Percentiles rank a stretch among this genome's conserved stretches.
Conservation (phyloP, 2,888 invertebrate species). For the Drosophila engyochracea region DNA sequence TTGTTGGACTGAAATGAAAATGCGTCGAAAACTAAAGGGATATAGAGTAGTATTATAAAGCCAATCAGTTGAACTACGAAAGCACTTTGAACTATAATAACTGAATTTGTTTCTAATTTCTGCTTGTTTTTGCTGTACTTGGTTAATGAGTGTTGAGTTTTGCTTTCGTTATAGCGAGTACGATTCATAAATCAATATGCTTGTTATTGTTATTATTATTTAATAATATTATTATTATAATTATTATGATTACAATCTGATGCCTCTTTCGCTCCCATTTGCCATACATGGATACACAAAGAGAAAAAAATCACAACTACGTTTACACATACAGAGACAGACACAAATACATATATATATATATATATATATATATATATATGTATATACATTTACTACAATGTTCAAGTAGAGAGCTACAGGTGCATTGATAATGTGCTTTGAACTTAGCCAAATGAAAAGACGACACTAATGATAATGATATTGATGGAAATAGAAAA, state of each 20-base stretch:
- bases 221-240: slow-evolving; percentile 38
- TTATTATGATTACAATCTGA: slow-evolving; percentile 81
- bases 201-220: slow-evolving; percentile 45
- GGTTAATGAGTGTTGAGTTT: slow-evolving; percentile 20
- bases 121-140: slow-evolving; percentile 9
- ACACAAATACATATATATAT: slow-evolving; percentile 31
- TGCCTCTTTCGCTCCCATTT: slow-evolving; percentile 84
- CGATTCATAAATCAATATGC: slow-evolving; percentile 43
- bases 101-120: slow-evolving; percentile 6
- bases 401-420: slow-evolving; percentile 13
- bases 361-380: slow-evolving; percentile 13
- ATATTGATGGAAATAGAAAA: slow-evolving; percentile 13
- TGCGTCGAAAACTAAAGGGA: slow-evolving; percentile 44
- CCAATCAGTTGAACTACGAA: slow-evolving; percentile 74
- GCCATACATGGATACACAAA: slow-evolving; percentile 81
- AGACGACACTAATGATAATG: slow-evolving; percentile 25
- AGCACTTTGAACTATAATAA: slow-evolving; percentile 52
- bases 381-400: slow-evolving; percentile 8
- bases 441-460: slow-evolving; percentile 39
- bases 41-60: slow-evolving; percentile 48
- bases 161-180: slow-evolving; percentile 33
- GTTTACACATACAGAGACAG: slow-evolving; percentile 39
- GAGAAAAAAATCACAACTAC: slow-evolving; percentile 50
- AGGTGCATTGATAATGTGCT: slow-evolving; percentile 52
- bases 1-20: slow-evolving; percentile 38